A percentile compares a stretch with the other conserved stretches of the same genome.
phyloP scores from a whole-genome alignment of 2,888 invertebrate genomes.

The Eubasilissa splendida region DNA sequence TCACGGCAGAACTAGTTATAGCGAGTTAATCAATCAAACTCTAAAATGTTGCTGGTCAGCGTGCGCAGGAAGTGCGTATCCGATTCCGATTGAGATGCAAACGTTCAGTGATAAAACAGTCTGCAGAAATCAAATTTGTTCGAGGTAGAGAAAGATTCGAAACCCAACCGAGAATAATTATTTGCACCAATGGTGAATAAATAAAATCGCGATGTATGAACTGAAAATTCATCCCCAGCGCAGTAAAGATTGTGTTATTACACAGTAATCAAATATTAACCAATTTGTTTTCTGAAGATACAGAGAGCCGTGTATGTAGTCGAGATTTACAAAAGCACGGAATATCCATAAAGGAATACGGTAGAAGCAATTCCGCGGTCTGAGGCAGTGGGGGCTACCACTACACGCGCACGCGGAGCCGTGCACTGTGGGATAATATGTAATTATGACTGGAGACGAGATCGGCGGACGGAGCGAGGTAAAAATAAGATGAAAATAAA shows the following conservation, averaged over 20 bases:
- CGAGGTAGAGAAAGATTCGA: no score
- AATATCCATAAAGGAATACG: conserved; percentile 46
- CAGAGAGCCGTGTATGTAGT: conserved; percentile 13
- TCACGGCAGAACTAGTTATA: not conserved
- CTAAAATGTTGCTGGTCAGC: not conserved
- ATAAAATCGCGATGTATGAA: no score
- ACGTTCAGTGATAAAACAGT: not conserved
- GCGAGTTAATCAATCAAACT: not conserved
- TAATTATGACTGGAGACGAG: conserved; percentile 57
- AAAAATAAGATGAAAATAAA: conserved; percentile 55
- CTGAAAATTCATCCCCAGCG: no score
- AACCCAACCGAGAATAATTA: no score
- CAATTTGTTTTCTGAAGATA: conserved; percentile 8
- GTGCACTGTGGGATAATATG: conserved; percentile 57
- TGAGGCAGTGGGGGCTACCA: conserved; percentile 28
- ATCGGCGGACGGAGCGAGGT: conserved; percentile 53
- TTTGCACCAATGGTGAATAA: no score
- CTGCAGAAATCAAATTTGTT: not conserved
- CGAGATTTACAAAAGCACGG: conserved; percentile 43
- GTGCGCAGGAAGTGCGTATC: conserved; percentile 27
- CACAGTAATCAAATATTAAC: conserved; percentile 10
- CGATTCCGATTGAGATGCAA: conserved; percentile 39
- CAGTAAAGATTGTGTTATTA: not conserved
- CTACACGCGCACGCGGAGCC: conserved; percentile 18
- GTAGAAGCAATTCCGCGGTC: conserved; percentile 45